Base-by-base conservation (phyloP, 2,113 vertebrate species). In the Odontesthes bonariensis region DNA sequence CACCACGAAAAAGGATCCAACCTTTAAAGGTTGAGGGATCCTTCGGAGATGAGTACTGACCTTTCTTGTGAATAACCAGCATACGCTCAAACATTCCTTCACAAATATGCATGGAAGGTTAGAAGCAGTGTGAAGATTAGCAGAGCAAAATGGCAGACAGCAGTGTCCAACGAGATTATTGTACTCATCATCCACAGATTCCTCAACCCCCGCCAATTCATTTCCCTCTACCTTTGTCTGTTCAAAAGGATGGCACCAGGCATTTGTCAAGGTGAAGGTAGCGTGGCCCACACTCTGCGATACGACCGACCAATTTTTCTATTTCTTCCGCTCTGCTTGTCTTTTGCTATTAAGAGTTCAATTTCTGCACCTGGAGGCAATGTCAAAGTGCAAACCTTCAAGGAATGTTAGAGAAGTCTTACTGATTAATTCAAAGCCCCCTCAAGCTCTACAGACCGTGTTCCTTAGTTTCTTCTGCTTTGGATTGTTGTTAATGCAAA, bases 21-120 rank as follows among this genome's bases (percentile, higher is more conserved):
- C 91, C 92, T 94, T 95, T 95, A 91, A 95, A 94, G 91, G 82
- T 93, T 84, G 62, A 60, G 71, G 80, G 88, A 86, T 87, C 79
- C 86, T 93, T 94, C 86, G 85, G 75, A 92, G 93, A 80, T 85
- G 84, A 92, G 90, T 83, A 65, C 0, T 95, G 91, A 94, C 90
- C 87, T 95, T 96, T 95, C 86, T 76, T 69, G 66, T 61, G 83
- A 73, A 89, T 87, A 83, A 86, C 72, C 62, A 69, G 47, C 61
- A 70, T 38, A 10, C 60, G 27, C 68, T 54, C 75, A 58, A 72
- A 72, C 22, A 74, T 60, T 53, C 53, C 62, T 46, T 62, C 32
- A 75, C 75, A 79, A 61, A 86, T 77, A 82, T 69, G 74, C 73
- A 86, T 56, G 53, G 66, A 35, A 44, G 32, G 68, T 68, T 76